Evolutionary conservation across 2,797 vertebrate species (phyloP).

Genomic region (Syngnathus acus): DNA sequence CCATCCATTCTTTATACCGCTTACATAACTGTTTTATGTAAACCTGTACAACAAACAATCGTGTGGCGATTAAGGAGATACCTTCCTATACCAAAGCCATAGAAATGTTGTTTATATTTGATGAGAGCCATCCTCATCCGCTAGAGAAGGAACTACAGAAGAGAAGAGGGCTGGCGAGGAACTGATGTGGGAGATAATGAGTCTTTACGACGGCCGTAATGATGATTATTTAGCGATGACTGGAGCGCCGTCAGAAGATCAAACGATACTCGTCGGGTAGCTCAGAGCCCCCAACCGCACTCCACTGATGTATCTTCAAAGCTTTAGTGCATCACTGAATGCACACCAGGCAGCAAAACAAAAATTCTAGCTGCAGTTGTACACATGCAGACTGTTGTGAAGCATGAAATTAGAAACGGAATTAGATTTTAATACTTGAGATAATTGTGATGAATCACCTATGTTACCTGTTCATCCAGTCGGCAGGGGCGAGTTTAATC

Average conservation of each 20-base stretch:
- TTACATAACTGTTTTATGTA: too few relatives aligned
- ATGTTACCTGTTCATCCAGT: too few relatives aligned
- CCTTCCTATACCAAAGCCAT: background rate
- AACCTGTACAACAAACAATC: background rate
- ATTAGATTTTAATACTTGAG: too few relatives aligned
- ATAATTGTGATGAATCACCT: too few relatives aligned
- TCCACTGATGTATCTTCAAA: constrained; percentile 29
- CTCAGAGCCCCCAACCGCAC: constrained; percentile 16
- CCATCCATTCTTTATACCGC: too few relatives aligned
- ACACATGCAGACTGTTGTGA: background rate
- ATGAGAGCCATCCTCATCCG: background rate
- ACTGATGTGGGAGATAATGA: constrained; percentile 33
- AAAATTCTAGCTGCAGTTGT: background rate
- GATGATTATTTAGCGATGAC: constrained; percentile 64
- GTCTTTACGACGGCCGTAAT: constrained; percentile 54
- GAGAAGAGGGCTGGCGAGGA: constrained; percentile 8
- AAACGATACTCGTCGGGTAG: constrained; percentile 26
- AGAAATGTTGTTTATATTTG: background rate
- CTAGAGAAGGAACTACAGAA: constrained; percentile 8
- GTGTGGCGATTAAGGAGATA: too few relatives aligned
- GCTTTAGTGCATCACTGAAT: constrained; percentile 7
- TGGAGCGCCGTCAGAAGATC: constrained; percentile 47
- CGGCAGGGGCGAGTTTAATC: too few relatives aligned
- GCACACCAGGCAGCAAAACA: background rate
- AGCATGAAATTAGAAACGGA: background rate